Conservation (phyloP, 2,888 invertebrate species). For the Lasioglossum calceatum region DNA sequence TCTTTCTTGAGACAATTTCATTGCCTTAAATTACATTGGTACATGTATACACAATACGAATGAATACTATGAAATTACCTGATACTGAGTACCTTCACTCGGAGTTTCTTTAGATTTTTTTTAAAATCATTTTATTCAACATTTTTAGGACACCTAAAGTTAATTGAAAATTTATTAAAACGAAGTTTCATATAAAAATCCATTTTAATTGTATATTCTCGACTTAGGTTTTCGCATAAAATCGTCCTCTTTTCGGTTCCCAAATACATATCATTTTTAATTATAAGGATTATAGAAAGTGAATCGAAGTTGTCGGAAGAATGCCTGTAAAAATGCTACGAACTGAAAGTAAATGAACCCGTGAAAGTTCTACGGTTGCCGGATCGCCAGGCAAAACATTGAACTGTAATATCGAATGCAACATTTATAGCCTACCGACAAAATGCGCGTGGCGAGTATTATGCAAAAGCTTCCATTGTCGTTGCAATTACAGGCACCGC, state of each 20-base stretch:
- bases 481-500: neutral
- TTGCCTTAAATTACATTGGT: slow-evolving; percentile 41
- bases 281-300: neutral
- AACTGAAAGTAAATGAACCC: neutral
- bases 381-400: neutral
- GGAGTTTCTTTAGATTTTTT: slow-evolving; percentile 12
- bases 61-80: neutral
- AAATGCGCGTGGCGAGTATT: neutral
- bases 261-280: no score
- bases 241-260: neutral
- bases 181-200: no score
- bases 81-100: slow-evolving; percentile 1
- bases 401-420: neutral
- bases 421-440: neutral
- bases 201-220: no score
- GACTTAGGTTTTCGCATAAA: neutral
- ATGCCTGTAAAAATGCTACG: neutral
- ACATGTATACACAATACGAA: slow-evolving; percentile 39
- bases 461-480: slow-evolving; percentile 1
- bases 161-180: no score
- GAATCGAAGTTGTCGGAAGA: neutral
- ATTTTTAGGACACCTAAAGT: no score
- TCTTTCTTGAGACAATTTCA: slow-evolving; percentile 27
- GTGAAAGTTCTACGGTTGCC: neutral
- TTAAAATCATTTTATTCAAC: neutral